Evolutionary conservation across 2,888 invertebrate genomes (phyloP).

Genomic region (Dolichomitus sp.): DNA sequence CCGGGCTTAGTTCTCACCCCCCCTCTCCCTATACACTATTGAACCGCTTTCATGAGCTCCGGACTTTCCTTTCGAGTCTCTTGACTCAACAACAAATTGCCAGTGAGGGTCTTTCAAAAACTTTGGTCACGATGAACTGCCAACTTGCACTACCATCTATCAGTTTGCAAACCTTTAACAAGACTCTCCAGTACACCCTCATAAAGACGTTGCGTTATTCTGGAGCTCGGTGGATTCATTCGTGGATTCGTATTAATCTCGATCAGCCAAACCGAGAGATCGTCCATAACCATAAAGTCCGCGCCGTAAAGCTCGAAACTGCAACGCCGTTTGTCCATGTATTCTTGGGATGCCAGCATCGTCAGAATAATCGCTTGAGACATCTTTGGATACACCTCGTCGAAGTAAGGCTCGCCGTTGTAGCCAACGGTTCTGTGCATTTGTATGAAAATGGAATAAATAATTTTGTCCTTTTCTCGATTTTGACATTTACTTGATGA

Average conservation of each 20-base stretch:
- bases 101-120: background rate
- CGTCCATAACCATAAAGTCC: conserved; percentile 96
- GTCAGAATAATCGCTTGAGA: conserved; percentile 93
- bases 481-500: background rate
- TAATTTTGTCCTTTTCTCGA: background rate
- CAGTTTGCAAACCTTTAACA: conserved; percentile 90
- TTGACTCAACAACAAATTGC: conserved; percentile 12
- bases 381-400: conserved; percentile 94
- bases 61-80: background rate
- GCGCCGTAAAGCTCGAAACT: conserved; percentile 96
- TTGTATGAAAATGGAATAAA: conserved; percentile 16
- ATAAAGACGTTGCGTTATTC: conserved; percentile 94
- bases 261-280: conserved; percentile 95
- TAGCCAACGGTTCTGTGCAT: conserved; percentile 87
- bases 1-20: background rate
- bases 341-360: conserved; percentile 92
- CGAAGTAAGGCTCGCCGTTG: conserved; percentile 88
- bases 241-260: conserved; percentile 97
- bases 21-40: background rate
- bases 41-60: conserved; percentile 3
- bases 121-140: background rate
- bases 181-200: conserved; percentile 93
- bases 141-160: background rate
- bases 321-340: conserved; percentile 90
- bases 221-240: conserved; percentile 92